Percentiles rank a stretch among this genome's conserved stretches.
phyloP scores from a whole-genome alignment of 2,797 vertebrate species.

The Prionace glauca region DNA sequence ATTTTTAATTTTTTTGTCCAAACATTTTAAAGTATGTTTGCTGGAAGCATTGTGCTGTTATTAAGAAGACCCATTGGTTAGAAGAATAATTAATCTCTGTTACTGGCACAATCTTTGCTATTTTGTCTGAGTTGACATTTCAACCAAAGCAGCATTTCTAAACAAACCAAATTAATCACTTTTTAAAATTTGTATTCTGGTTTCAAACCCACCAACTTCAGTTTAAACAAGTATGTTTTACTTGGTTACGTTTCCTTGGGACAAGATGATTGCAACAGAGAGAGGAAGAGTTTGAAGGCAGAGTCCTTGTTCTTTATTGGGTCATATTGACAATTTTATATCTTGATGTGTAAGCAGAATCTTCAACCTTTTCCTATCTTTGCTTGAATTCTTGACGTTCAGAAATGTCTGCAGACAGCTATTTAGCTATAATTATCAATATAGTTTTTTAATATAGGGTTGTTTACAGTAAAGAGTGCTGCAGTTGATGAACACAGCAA shows the following conservation, averaged over 20 bases:
- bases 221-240: not conserved
- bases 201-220: not conserved
- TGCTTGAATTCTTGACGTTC: not conserved
- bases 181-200: not conserved
- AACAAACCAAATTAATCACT: not conserved
- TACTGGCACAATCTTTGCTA: not conserved
- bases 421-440: not conserved
- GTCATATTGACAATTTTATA: not conserved
- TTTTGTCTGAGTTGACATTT: not conserved
- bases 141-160: not conserved
- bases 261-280: not conserved
- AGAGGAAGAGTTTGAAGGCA: not conserved
- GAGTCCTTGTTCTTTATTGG: not conserved
- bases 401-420: not conserved
- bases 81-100: not conserved
- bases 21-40: not conserved
- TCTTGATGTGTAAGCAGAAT: not conserved
- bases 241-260: not conserved
- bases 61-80: not conserved
- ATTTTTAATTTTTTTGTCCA: not conserved
- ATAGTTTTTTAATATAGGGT: not conserved
- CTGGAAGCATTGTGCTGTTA: not conserved
- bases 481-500: not conserved
- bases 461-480: not conserved
- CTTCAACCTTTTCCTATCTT: not conserved